A percentile compares a stretch with the other conserved stretches of the same genome.
Conservation (phyloP, 2,797 vertebrate species). For the Neomorphus geoffroyi region DNA sequence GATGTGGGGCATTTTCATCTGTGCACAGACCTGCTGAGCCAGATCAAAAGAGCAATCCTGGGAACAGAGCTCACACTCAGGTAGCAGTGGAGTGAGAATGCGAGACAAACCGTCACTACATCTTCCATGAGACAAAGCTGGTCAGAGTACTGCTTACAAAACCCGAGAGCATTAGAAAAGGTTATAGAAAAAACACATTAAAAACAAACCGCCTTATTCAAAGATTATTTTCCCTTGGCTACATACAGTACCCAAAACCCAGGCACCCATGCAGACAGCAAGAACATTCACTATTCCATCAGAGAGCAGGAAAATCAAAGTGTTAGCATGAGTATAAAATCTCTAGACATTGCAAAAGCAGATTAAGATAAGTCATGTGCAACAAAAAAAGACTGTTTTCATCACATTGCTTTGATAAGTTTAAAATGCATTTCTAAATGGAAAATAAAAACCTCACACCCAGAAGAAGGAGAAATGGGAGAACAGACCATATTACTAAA, state of each 20-base stretch:
- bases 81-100: not conserved
- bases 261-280: not conserved
- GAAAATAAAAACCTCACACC: not conserved
- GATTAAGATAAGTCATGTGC: not conserved
- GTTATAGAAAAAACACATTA: not conserved
- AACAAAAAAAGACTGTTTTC: not conserved
- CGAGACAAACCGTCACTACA: not conserved
- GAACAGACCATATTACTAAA: not conserved
- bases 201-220: not conserved
- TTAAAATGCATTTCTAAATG: not conserved
- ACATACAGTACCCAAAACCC: rapidly evolving
- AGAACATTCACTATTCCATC: not conserved
- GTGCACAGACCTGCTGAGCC: not conserved
- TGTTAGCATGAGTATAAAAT: not conserved
- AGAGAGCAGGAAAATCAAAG: not conserved
- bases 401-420: not conserved
- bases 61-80: not conserved
- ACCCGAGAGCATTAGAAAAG: not conserved
- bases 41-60: not conserved
- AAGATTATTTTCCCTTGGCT: not conserved
- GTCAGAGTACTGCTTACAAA: not conserved
- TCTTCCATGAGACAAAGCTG: rapidly evolving
- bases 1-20: not conserved
- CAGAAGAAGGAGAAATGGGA: not conserved
- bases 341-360: not conserved